A percentile compares a stretch with the other conserved stretches of the same genome.
These are phyloP conservation scores for Colinus virginianus DNA, from an alignment of 2,113 vertebrate species.

Conservation along the genomic window DNA sequence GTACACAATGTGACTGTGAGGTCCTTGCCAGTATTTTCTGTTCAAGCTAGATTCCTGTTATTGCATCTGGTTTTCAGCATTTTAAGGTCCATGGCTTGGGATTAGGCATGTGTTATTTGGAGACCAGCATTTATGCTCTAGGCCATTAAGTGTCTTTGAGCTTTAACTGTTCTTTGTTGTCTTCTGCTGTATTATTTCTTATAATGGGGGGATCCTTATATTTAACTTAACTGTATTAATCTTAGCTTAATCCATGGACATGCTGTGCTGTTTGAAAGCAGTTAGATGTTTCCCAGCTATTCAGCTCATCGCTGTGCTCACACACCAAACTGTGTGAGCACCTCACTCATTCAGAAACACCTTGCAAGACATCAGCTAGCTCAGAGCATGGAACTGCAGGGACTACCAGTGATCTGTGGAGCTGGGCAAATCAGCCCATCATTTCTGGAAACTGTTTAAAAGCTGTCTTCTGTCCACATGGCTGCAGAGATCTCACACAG, in stretches of 20 bases:
- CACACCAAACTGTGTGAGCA: neutral
- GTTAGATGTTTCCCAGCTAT: neutral
- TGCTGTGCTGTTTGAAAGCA: neutral
- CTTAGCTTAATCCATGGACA: too few species aligned
- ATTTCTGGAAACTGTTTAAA: neutral
- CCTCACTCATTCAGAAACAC: neutral
- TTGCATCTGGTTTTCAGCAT: constrained; percentile 29
- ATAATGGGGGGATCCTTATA: neutral
- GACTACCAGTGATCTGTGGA: neutral
- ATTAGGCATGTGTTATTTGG: constrained; percentile 1
- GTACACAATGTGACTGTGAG: constrained; percentile 37
- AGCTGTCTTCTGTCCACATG: neutral
- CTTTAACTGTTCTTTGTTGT: neutral
- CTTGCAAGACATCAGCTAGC: accelerated
- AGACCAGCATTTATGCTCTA: neutral
- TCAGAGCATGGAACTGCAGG: neutral
- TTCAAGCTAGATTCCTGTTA: constrained; percentile 14
- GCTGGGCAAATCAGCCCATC: neutral
- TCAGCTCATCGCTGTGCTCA: neutral
- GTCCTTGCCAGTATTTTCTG: constrained; percentile 26
- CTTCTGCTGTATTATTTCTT: neutral
- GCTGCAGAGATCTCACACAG: neutral
- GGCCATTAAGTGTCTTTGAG: neutral
- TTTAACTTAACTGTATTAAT: neutral
- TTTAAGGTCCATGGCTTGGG: neutral